phyloP scores from a whole-genome alignment of 2,888 invertebrate species.

The Ichneumoninae sp. region DNA sequence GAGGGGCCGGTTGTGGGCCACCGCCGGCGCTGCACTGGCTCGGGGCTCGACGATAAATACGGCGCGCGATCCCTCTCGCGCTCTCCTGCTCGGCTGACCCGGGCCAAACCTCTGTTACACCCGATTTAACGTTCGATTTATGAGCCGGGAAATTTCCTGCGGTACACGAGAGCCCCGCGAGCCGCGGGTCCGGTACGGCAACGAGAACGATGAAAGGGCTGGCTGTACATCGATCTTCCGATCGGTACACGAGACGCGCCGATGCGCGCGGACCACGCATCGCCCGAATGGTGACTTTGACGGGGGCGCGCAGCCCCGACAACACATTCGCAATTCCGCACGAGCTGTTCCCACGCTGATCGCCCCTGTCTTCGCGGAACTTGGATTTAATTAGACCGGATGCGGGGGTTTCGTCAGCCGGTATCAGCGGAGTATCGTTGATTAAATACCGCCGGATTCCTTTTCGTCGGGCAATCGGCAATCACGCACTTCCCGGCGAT shows the following conservation, averaged over 20 bases:
- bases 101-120: slow-evolving; percentile 8
- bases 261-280: not conserved
- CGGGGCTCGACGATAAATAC: slow-evolving; percentile 34
- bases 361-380: not conserved
- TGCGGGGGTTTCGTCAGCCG: not conserved
- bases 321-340: not conserved
- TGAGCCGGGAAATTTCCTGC: slow-evolving; percentile 27
- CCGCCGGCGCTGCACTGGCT: not conserved
- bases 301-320: not conserved
- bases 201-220: slow-evolving; percentile 6
- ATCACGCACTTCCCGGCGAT: not conserved
- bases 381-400: slow-evolving; percentile 2
- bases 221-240: slow-evolving; percentile 2
- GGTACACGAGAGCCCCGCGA: not conserved
- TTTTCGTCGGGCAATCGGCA: not conserved
- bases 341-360: not conserved
- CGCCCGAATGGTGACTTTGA: slow-evolving; percentile 5
- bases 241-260: not conserved
- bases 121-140: slow-evolving; percentile 41
- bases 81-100: not conserved
- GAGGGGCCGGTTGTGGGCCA: not conserved
- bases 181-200: slow-evolving; percentile 10
- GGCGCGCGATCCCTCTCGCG: slow-evolving; percentile 22
- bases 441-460: slow-evolving; percentile 21
- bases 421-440: slow-evolving; percentile 27